These are phyloP conservation scores for Chionomys nivalis DNA, from an alignment of 2,113 vertebrate species.

Conservation along the genomic window DNA sequence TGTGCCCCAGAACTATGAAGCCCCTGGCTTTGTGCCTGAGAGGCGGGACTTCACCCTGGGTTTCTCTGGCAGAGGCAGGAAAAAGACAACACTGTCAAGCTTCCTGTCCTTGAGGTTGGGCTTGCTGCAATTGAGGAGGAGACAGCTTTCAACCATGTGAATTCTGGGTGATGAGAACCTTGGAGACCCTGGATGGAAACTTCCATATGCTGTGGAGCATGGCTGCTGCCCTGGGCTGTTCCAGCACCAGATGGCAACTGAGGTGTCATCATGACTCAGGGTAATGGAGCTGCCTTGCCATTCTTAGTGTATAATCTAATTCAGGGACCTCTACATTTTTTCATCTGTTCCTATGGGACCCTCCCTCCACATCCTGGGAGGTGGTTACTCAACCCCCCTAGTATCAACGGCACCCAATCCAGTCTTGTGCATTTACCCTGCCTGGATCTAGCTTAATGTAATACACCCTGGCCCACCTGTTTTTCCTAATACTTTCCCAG, in stretches of 20 bases:
- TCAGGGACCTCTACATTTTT: too few relatives aligned
- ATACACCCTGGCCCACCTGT: background rate
- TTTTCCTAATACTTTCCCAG: background rate
- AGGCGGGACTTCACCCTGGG: fast-evolving
- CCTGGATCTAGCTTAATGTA: background rate
- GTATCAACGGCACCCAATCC: background rate
- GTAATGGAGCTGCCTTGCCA: background rate
- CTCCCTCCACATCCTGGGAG: background rate
- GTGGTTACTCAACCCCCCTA: background rate
- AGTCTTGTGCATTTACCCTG: background rate
- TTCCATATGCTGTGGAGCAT: fast-evolving
- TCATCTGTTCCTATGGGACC: background rate
- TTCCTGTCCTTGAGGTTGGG: fast-evolving
- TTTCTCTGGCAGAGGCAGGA: background rate
- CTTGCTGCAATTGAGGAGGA: background rate
- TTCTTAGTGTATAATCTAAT: background rate
- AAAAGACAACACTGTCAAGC: fast-evolving
- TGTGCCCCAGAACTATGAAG: background rate
- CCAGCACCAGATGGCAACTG: too few relatives aligned
- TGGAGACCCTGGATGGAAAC: background rate
- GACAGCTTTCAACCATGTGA: background rate
- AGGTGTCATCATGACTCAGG: background rate
- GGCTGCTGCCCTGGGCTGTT: background rate
- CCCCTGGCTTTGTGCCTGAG: fast-evolving
- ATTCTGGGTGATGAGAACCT: too few relatives aligned